Evolutionary conservation across 2,888 invertebrate species (phyloP), one percentile per base, ranked within the genome.

Genomic region (Chorisops tibialis): DNA sequence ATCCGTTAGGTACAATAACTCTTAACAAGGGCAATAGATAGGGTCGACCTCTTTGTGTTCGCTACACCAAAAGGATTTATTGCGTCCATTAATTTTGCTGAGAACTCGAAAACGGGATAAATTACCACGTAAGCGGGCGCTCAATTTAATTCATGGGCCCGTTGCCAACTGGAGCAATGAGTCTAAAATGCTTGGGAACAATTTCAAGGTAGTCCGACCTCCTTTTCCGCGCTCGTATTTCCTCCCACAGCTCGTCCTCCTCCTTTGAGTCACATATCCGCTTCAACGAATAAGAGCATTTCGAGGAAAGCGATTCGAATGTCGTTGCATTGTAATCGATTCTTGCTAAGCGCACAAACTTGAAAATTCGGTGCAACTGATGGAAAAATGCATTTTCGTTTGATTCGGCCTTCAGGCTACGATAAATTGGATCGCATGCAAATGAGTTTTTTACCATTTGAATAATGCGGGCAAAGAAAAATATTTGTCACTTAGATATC

Each of bases 41-140:
- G 59, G 59, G 43, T 9, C 54, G 49, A 59, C 54, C 59, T 56
- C 47, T 59, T 54, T 54, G 24, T 60, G 54, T 54, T 54, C 48
- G 48, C 54, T 60, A 60, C 60, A 60, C 63, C 43, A 35, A 56
- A 24, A 43, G 37, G 54, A 63, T 63, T 63, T 63, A 63, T 63
- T 30, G 60, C 41, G n/a, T 7, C 63, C 63, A 63, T 63, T 63
- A 63, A 63, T 63, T 63, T 63, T 37, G 49, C 56, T 18, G 54
- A 51, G 51, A 52, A 54, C 54, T 63, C 54, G 51, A 52, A 60
- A 60, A 48, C 54, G 49, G 60, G 63, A 63, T 63, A 63, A 63
- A 63, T 63, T 63, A 63, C 60, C 49, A 63, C 47, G 59, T 59
- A 59, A 59, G 59, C 59, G 59, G 19, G 59, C 18, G 30, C 45